These are phyloP conservation scores for Blennius ocellaris DNA, from an alignment of 2,113 vertebrate species.

Conservation along the genomic window DNA sequence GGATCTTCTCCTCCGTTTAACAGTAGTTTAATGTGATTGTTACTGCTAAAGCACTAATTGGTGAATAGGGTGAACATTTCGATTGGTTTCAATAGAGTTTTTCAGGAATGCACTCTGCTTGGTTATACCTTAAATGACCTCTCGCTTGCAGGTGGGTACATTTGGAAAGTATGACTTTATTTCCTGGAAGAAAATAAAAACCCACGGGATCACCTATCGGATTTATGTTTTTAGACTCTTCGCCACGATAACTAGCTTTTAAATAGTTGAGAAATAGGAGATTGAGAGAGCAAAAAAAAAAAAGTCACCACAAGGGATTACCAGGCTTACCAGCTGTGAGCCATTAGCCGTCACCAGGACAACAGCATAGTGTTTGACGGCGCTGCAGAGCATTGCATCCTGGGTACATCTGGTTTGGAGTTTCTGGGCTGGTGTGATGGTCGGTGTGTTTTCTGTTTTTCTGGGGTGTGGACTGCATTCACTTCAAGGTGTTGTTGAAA, in stretches of 20 bases:
- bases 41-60: no score
- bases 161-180: slow-evolving; percentile 12
- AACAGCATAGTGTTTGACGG: slow-evolving; percentile 74
- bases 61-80: neutral
- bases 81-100: slow-evolving; percentile 2
- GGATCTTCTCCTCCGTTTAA: no score
- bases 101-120: neutral
- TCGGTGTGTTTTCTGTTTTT: slow-evolving; percentile 55
- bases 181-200: neutral
- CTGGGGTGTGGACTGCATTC: slow-evolving; percentile 52
- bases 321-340: slow-evolving; percentile 70
- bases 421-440: slow-evolving; percentile 45
- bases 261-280: slow-evolving; percentile 42
- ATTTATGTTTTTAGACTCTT: slow-evolving; percentile 39
- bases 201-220: slow-evolving; percentile 25
- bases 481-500: no score
- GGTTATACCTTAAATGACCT: slow-evolving; percentile 51
- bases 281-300: slow-evolving; percentile 6
- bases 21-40: no score
- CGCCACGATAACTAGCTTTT: slow-evolving; percentile 41
- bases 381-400: slow-evolving; percentile 64
- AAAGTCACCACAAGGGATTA: slow-evolving; percentile 51
- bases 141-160: slow-evolving; percentile 28
- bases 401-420: slow-evolving; percentile 76
- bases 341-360: slow-evolving; percentile 81